Conservation (phyloP, 2,888 invertebrate genomes). For the Clostera curtula region DNA sequence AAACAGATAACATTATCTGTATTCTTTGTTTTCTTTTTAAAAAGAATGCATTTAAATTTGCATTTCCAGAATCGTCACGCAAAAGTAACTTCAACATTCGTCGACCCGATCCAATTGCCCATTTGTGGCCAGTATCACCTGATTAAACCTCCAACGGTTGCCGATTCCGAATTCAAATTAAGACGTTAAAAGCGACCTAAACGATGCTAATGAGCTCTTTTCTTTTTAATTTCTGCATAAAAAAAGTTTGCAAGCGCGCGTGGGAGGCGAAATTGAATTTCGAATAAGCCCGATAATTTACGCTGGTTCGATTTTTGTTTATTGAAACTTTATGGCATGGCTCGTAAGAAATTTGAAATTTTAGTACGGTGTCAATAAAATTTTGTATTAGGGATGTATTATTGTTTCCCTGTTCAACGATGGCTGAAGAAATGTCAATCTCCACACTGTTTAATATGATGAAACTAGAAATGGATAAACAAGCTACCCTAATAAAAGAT, state of each 20-base stretch:
- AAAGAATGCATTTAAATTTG: no score
- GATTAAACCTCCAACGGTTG: constrained; percentile 21
- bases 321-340: not conserved
- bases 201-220: constrained; percentile 51
- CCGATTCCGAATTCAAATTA: constrained; percentile 52
- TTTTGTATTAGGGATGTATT: no score
- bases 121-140: constrained; percentile 15
- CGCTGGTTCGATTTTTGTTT: constrained; percentile 10
- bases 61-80: no score
- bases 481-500: no score
- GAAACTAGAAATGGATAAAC: no score
- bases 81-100: not conserved
- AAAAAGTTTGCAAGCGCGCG: constrained; percentile 20
- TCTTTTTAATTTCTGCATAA: constrained; percentile 48
- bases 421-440: no score
- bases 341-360: no score
- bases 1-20: no score
- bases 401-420: no score
- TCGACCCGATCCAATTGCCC: constrained; percentile 3
- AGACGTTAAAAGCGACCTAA: constrained; percentile 53
- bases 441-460: no score
- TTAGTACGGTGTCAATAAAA: no score
- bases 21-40: no score
- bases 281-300: constrained; percentile 19
- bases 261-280: constrained; percentile 37